Conservation (phyloP, 2,888 invertebrate genomes). For the Parnassius orleans region DNA sequence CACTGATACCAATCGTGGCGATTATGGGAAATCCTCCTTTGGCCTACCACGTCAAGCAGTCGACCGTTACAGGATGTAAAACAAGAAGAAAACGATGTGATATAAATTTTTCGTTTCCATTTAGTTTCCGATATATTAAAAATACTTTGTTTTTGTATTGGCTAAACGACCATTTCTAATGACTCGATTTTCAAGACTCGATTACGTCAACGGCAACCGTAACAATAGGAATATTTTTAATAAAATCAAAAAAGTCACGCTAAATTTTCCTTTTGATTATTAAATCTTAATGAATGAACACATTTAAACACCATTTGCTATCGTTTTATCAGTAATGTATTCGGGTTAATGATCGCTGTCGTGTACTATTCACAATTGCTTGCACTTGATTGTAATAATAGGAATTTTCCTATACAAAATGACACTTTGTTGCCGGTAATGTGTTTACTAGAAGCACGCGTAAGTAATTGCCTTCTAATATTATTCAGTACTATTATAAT, state of each 20-base stretch:
- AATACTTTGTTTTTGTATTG: no score
- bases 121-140: no score
- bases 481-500: no score
- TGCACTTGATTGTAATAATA: conserved; percentile 57
- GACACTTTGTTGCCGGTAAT: conserved; percentile 45
- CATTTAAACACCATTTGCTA: conserved; percentile 70
- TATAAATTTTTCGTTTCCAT: no score
- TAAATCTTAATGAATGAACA: conserved; percentile 48
- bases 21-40: no score
- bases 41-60: no score
- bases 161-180: no score
- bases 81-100: no score
- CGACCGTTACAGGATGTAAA: no score
- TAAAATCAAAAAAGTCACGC: conserved; percentile 48
- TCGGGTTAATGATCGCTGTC: conserved; percentile 61
- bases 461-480: conserved; percentile 46
- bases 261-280: conserved; percentile 71
- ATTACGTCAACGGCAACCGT: conserved; percentile 3
- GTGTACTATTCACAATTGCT: conserved; percentile 49
- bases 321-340: conserved; percentile 52
- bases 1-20: no score
- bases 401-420: conserved; percentile 75
- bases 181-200: conserved; percentile 1
- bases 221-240: conserved; percentile 49
- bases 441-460: conserved; percentile 46